phyloP scores from a whole-genome alignment of 2,113 vertebrate genomes.

The Etheostoma spectabile region DNA sequence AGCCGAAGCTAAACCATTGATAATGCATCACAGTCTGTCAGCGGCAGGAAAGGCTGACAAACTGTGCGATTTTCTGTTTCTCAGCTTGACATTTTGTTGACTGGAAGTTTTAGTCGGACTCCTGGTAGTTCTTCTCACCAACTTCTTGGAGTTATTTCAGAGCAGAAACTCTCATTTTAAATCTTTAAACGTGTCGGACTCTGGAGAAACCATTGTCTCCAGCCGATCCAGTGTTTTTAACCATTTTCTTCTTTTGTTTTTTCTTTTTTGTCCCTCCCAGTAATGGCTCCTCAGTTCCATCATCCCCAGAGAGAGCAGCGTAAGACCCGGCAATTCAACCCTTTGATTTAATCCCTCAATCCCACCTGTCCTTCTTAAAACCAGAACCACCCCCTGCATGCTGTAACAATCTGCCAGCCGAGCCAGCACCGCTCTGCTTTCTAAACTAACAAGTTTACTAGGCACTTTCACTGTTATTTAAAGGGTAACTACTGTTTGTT shows the following conservation, averaged over 20 bases:
- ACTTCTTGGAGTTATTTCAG: background rate
- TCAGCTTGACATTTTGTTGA: background rate
- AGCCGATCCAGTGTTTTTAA: slow-evolving; percentile 29
- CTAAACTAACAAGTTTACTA: slow-evolving; percentile 4
- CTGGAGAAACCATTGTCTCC: background rate
- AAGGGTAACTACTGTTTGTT: too few relatives aligned
- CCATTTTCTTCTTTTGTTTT: slow-evolving; percentile 55
- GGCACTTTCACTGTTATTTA: background rate
- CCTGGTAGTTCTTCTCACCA: background rate
- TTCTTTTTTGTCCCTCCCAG: slow-evolving; percentile 76
- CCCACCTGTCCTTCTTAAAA: slow-evolving; percentile 8
- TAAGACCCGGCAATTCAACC: slow-evolving; percentile 73
- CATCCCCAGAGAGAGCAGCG: slow-evolving; percentile 80
- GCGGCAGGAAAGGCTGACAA: background rate
- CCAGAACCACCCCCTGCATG: slow-evolving; percentile 65
- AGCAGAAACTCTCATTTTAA: background rate
- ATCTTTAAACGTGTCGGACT: background rate
- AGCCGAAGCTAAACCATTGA: background rate
- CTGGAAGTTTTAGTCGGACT: background rate
- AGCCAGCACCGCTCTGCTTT: slow-evolving; percentile 22
- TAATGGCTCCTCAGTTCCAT: slow-evolving; percentile 72
- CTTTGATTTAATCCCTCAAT: slow-evolving; percentile 16
- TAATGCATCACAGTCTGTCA: background rate
- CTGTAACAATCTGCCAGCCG: slow-evolving; percentile 54
- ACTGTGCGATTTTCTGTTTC: background rate